A percentile compares a stretch with the other conserved stretches of the same genome.
These are phyloP conservation scores for Plecotus auritus DNA, from an alignment of 2,113 vertebrate genomes.

Conservation along the genomic window DNA sequence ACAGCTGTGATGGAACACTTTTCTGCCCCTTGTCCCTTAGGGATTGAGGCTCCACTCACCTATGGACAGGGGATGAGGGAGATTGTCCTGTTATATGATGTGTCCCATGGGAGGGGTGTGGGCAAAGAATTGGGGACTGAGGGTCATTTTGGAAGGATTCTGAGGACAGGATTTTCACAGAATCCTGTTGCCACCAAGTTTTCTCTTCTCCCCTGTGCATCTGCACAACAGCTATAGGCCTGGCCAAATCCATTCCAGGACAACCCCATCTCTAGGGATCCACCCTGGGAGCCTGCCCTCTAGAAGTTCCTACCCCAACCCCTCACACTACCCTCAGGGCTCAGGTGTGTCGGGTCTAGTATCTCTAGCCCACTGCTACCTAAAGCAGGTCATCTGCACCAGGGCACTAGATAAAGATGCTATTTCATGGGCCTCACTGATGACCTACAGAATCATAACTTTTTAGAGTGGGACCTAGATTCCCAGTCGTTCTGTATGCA, in stretches of 20 bases:
- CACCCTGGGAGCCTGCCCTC: rapidly evolving
- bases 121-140: neutral
- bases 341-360: neutral
- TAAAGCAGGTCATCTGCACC: neutral
- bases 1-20: neutral
- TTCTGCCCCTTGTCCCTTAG: neutral
- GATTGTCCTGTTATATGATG: neutral
- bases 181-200: neutral
- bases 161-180: neutral
- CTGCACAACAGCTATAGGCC: rapidly evolving
- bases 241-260: neutral
- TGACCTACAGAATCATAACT: neutral
- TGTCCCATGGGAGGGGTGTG: neutral
- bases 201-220: neutral
- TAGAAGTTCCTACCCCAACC: neutral
- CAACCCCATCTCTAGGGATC: too few relatives aligned
- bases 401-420: neutral
- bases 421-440: neutral
- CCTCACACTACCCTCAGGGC: neutral
- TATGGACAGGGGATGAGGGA: neutral
- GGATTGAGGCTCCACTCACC: neutral
- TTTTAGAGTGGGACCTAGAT: neutral
- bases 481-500: neutral
- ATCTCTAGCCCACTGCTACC: neutral
- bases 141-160: neutral